Evolutionary conservation across 2,113 vertebrate species (phyloP), one percentile per base, ranked within the genome.

Genomic region (Echinops telfairi): DNA sequence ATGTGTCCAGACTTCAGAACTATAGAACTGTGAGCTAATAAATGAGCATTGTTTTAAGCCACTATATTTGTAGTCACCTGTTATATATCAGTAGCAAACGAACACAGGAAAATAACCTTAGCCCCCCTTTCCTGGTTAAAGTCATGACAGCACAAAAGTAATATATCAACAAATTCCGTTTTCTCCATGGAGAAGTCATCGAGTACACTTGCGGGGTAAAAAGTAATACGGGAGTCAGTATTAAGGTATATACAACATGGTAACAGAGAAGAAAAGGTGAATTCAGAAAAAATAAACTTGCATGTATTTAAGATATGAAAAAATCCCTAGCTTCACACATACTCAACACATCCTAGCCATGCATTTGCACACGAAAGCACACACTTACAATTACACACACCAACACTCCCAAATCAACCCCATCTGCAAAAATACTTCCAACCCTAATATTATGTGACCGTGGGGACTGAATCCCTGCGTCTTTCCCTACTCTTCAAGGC

Each of bases 271-370:
- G 29, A 92, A 93, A 77, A 10, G 68, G 25, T 53, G 10, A 92
- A 83, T 77, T 96, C 22, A 80, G 38, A 88, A 92, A 93, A 88
- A 92, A 91, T 68, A 71, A 84, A 6, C 16, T 64, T 58, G 38
- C 16, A n/a, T 87, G 16, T 8, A 93, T 87, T 93, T 96, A 84
- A 94, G 86, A 92, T 79, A 83, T n/a, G 94, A 82, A 82, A 60
- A 90, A 93, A 12, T 91, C 23, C 86, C n/a, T 91, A 47, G 10
- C 58, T 87, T 94, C 36, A 82, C 53, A 68, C 71, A 73, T 29
- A 64, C 22, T 40, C n/a, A 75, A 40, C n/a, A 75, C 6, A 71
- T 19, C 3, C 6, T 36, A 23, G 7, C 7, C 73, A 23, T 23
- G 38, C 11, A 14, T 10, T 10, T 38, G 19, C 71, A 75, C 71